Percentiles rank a stretch among this genome's conserved stretches.
Conservation (phyloP, 2,113 vertebrate genomes). For the Psettodes erumei region DNA sequence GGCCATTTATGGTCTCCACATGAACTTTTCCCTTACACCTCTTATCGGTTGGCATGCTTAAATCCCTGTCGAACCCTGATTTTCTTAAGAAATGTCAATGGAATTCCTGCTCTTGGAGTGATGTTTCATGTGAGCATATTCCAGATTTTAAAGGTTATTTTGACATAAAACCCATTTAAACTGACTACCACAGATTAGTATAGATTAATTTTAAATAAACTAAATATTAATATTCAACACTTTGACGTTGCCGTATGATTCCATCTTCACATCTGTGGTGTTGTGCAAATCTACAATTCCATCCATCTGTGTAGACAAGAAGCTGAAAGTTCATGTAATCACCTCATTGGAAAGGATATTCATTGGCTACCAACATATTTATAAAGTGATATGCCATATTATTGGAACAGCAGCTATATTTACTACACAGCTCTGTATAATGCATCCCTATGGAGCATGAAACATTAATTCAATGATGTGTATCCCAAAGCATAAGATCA, state of each 20-base stretch:
- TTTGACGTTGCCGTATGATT: not conserved
- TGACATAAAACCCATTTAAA: no score
- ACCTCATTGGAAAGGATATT: not conserved
- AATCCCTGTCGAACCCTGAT: not conserved
- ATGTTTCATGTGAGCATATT: not conserved
- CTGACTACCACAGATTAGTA: not conserved
- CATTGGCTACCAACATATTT: slow-evolving; percentile 30
- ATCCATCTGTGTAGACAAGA: not conserved
- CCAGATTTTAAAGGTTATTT: not conserved
- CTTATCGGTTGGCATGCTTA: no score
- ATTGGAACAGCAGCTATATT: slow-evolving; percentile 63
- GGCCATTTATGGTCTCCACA: not conserved
- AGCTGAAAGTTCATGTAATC: slow-evolving; percentile 11
- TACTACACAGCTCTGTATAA: slow-evolving; percentile 54
- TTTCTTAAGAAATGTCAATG: no score
- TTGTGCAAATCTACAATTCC: not conserved
- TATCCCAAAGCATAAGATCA: slow-evolving; percentile 63
- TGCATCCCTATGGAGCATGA: slow-evolving; percentile 54
- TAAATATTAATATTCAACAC: not conserved
- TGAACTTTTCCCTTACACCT: not conserved
- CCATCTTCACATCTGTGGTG: not conserved
- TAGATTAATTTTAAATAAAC: not conserved
- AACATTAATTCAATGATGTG: slow-evolving; percentile 53
- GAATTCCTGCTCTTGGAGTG: not conserved
- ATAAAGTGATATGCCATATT: slow-evolving; percentile 37